Conservation (phyloP, 2,888 invertebrate genomes). For the Allophyes oxyacanthae region DNA sequence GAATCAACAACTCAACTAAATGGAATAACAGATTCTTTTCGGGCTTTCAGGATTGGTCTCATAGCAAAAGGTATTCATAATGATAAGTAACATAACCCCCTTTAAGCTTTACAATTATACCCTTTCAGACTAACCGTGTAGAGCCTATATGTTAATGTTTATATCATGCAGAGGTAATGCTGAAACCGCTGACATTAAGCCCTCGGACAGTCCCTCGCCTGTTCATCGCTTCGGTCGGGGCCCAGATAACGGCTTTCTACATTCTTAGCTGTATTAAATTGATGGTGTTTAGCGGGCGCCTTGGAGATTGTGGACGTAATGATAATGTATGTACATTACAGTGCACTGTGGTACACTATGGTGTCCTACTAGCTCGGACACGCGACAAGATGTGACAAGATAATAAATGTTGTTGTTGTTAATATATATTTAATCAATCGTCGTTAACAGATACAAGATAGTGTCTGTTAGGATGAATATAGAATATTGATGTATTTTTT, state of each 20-base stretch:
- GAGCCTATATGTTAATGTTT: no score
- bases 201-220: conserved; percentile 25
- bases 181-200: conserved; percentile 23
- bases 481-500: no score
- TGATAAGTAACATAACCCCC: no score
- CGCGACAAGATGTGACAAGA: conserved; percentile 2
- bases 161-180: no score
- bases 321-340: conserved; percentile 39
- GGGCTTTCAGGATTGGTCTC: no score
- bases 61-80: no score
- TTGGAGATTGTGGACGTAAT: conserved; percentile 33
- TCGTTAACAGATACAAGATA: neutral
- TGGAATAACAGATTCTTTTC: no score
- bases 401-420: neutral
- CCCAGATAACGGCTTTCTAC: conserved; percentile 50
- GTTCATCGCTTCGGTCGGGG: conserved; percentile 31
- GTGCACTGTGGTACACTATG: conserved; percentile 22
- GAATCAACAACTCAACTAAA: no score
- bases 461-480: no score
- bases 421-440: neutral
- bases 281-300: conserved; percentile 51
- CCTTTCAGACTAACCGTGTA: no score
- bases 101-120: no score
- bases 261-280: conserved; percentile 59
- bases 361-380: conserved; percentile 18